These are phyloP conservation scores for Eilema caniola DNA, from an alignment of 2,888 invertebrate species.

Conservation along the genomic window DNA sequence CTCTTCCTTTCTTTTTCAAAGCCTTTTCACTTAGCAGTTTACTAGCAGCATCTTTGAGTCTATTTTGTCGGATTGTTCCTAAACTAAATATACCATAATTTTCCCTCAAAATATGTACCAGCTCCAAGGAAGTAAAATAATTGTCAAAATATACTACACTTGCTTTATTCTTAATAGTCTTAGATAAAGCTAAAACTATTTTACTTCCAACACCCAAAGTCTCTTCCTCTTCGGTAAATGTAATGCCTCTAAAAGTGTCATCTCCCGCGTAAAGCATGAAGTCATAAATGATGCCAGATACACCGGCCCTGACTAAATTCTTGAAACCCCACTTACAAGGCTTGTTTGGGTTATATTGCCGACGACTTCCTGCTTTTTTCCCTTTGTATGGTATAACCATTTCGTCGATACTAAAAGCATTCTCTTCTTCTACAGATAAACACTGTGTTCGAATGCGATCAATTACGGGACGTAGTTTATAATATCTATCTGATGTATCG, in stretches of 20 bases:
- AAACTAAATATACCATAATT: conserved; percentile 27
- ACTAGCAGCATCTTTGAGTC: conserved; percentile 28
- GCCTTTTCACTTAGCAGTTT: conserved; percentile 28
- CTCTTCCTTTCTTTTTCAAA: conserved; percentile 31
- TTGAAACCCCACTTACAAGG: too few relatives aligned
- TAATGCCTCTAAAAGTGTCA: neutral
- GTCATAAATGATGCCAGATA: neutral
- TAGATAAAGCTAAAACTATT: conserved; percentile 4
- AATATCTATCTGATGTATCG: too few relatives aligned
- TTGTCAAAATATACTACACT: conserved; percentile 37
- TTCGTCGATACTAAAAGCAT: conserved; percentile 24
- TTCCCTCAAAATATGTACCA: conserved; percentile 9
- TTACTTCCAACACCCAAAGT: conserved; percentile 40
- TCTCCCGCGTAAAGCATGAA: neutral
- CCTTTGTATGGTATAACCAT: conserved; percentile 26
- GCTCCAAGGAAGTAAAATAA: conserved; percentile 26
- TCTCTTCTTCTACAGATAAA: conserved; percentile 22
- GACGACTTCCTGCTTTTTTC: conserved; percentile 54
- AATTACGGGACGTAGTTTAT: too few relatives aligned
- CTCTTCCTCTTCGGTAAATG: conserved; percentile 16
- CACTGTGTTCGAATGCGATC: neutral
- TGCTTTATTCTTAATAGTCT: conserved; percentile 2
- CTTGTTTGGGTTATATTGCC: conserved; percentile 53
- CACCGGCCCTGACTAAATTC: too few relatives aligned
- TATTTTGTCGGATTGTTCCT: conserved; percentile 34